Conservation (phyloP, 2,797 vertebrate genomes). For the Gila robusta region DNA sequence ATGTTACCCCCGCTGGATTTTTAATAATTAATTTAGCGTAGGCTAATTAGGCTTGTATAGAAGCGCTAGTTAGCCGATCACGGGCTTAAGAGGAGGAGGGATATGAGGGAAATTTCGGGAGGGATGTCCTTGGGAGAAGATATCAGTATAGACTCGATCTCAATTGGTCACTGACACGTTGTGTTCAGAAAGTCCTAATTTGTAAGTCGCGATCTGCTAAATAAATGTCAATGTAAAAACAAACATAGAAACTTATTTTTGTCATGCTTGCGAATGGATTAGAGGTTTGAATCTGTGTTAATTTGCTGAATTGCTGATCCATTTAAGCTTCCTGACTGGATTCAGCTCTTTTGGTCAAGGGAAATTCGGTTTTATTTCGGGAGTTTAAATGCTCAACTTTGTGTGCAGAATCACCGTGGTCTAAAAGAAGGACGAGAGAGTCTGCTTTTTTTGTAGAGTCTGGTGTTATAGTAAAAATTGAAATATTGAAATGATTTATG, state of each 20-base stretch:
- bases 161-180: background rate
- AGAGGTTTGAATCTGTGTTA: conserved; percentile 38
- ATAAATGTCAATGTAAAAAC: background rate
- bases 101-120: conserved; percentile 47
- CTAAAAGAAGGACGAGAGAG: background rate
- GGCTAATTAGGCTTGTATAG: conserved; percentile 81
- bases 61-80: conserved; percentile 78
- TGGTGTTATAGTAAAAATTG: too few relatives aligned
- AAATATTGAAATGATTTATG: too few relatives aligned
- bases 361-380: conserved; percentile 42
- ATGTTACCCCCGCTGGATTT: conserved; percentile 76
- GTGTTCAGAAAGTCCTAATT: conserved; percentile 42
- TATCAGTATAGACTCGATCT: conserved; percentile 39
- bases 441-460: background rate
- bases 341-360: conserved; percentile 44
- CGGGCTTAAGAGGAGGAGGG: conserved; percentile 71
- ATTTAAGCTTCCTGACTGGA: conserved; percentile 32
- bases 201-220: conserved; percentile 19
- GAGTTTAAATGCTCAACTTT: conserved; percentile 10
- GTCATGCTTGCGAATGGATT: conserved; percentile 1
- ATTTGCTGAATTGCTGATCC: conserved; percentile 47
- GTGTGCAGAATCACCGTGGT: conserved; percentile 36
- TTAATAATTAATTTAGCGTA: conserved; percentile 84
- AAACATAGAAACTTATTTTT: background rate
- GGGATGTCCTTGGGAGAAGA: conserved; percentile 11